A percentile compares a stretch with the other conserved stretches of the same genome.
Evolutionary conservation across 2,797 vertebrate species (phyloP).

Genomic region (Alosa sapidissima): DNA sequence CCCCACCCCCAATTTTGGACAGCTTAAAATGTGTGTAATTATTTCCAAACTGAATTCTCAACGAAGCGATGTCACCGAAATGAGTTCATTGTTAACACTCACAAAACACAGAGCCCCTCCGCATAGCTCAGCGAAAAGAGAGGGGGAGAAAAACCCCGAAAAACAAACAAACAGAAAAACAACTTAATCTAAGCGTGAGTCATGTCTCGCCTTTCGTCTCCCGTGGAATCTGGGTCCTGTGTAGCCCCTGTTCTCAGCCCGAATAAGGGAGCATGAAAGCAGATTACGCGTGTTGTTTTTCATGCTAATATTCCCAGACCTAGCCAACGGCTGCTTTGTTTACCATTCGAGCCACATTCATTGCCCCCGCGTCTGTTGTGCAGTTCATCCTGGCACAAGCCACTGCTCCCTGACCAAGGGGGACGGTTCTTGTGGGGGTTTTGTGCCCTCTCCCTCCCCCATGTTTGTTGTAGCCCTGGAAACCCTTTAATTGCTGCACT

Average conservation of each 20-base stretch:
- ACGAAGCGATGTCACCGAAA: neutral
- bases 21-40: slow-evolving; percentile 5
- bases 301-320: slow-evolving; percentile 61
- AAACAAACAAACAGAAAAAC: slow-evolving; percentile 17
- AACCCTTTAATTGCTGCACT: neutral
- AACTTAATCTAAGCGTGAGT: slow-evolving; percentile 40
- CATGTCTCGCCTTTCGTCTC: slow-evolving; percentile 69
- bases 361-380: slow-evolving; percentile 27
- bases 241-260: slow-evolving; percentile 39
- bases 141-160: neutral
- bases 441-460: neutral
- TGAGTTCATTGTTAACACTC: neutral
- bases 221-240: slow-evolving; percentile 38
- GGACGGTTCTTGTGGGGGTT: slow-evolving; percentile 11
- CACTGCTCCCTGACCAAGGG: slow-evolving; percentile 32
- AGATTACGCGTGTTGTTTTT: slow-evolving; percentile 77
- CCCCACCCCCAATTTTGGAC: neutral
- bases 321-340: slow-evolving; percentile 68
- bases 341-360: slow-evolving; percentile 65
- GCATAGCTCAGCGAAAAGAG: neutral
- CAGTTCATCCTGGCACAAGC: slow-evolving; percentile 32
- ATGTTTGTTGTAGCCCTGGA: neutral
- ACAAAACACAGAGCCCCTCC: neutral
- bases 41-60: slow-evolving; percentile 7
- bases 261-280: slow-evolving; percentile 68